These are phyloP conservation scores for Ciconia boyciana DNA, from an alignment of 2,113 vertebrate species.

Conservation along the genomic window DNA sequence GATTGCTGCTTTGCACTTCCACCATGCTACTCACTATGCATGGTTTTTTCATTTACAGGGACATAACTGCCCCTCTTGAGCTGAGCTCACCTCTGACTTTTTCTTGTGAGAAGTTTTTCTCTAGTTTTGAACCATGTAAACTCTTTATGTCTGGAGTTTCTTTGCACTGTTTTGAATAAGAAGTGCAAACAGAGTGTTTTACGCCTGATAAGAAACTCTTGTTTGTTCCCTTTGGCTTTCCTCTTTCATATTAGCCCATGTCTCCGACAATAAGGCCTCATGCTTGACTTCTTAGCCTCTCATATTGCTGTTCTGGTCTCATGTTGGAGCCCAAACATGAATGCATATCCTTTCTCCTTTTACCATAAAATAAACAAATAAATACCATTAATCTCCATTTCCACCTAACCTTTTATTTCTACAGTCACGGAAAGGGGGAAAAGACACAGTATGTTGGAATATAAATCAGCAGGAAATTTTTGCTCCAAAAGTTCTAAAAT, in stretches of 20 bases:
- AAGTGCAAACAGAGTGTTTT: not conserved
- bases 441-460: not conserved
- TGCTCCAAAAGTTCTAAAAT: not conserved
- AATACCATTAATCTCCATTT: not conserved
- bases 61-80: not conserved
- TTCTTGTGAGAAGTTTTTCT: not conserved
- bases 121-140: not conserved
- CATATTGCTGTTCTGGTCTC: not conserved
- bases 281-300: not conserved
- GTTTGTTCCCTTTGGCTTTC: not conserved
- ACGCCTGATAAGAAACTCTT: not conserved
- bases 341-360: not conserved
- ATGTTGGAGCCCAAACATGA: not conserved
- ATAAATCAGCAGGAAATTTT: not conserved
- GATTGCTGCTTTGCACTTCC: not conserved
- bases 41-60: not conserved
- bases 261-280: not conserved
- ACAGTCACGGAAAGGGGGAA: fast-evolving
- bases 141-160: not conserved
- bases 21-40: not conserved
- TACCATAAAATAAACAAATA: not conserved
- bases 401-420: not conserved
- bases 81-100: not conserved
- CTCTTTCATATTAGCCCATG: not conserved
- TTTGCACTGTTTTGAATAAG: not conserved